Evolutionary conservation across 2,888 invertebrate genomes (phyloP).

Genomic region (Lithophane socia): DNA sequence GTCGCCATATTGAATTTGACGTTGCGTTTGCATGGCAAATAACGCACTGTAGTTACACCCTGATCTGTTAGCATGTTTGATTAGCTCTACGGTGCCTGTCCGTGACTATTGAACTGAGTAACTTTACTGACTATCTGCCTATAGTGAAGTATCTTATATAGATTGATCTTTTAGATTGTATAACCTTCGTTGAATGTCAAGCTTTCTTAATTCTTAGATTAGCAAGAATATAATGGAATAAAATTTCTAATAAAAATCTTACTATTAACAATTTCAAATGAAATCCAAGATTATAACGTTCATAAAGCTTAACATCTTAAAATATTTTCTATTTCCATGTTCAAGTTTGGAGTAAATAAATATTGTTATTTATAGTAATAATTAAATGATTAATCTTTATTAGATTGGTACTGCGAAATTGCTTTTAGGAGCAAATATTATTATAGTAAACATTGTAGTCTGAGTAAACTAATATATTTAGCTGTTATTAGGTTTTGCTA

Average conservation of each 20-base stretch:
- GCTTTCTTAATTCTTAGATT: neutral
- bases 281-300: constrained; percentile 25
- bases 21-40: constrained; percentile 36
- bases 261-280: neutral
- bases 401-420: constrained; percentile 30
- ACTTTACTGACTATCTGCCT: constrained; percentile 15
- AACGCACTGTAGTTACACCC: constrained; percentile 28
- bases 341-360: constrained; percentile 37
- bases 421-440: constrained; percentile 43
- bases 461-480: constrained; percentile 53
- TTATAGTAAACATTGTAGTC: constrained; percentile 34
- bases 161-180: neutral
- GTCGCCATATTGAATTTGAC: constrained; percentile 31
- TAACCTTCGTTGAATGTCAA: constrained; percentile 1
- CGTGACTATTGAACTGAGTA: constrained; percentile 34
- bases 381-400: constrained; percentile 35
- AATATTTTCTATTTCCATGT: constrained; percentile 6
- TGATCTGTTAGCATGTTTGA: constrained; percentile 48
- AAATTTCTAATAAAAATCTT: neutral
- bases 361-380: constrained; percentile 23
- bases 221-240: neutral
- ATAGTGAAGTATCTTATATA: neutral
- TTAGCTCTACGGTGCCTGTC: constrained; percentile 33
- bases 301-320: constrained; percentile 13
- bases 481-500: constrained; percentile 39